These are phyloP conservation scores for Abramis brama DNA, from an alignment of 2,113 vertebrate species.

Conservation along the genomic window DNA sequence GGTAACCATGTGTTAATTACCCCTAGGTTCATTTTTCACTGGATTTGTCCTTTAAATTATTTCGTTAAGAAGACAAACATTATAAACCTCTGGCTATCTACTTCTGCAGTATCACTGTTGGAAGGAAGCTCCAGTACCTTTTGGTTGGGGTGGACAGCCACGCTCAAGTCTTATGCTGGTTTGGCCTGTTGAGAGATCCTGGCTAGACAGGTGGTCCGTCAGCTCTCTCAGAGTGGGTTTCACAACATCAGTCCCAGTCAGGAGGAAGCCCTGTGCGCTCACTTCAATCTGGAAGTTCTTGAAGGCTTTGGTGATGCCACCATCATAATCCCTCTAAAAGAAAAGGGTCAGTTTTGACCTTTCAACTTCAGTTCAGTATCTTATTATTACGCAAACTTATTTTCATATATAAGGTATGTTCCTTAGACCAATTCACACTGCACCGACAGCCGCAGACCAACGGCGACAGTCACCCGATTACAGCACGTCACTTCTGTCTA, in stretches of 20 bases:
- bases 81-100: neutral
- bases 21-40: no score
- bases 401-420: neutral
- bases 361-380: no score
- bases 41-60: no score
- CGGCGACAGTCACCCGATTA: no score
- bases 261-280: constrained; percentile 69
- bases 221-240: constrained; percentile 81
- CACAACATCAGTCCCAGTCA: constrained; percentile 77
- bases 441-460: no score
- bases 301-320: constrained; percentile 71
- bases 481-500: no score
- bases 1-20: no score
- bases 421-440: no score
- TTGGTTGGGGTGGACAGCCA: constrained; percentile 86
- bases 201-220: constrained; percentile 84
- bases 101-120: neutral
- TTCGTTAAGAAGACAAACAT: neutral
- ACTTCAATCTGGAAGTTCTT: constrained; percentile 89
- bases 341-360: neutral
- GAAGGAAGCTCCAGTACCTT: constrained; percentile 71
- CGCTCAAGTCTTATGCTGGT: constrained; percentile 81
- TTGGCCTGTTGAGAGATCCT: constrained; percentile 82
- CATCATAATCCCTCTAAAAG: constrained; percentile 16
- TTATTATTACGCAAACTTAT: neutral